Conservation (phyloP, 64 coral and sea anemone species). For the Acropora tenuis region DNA sequence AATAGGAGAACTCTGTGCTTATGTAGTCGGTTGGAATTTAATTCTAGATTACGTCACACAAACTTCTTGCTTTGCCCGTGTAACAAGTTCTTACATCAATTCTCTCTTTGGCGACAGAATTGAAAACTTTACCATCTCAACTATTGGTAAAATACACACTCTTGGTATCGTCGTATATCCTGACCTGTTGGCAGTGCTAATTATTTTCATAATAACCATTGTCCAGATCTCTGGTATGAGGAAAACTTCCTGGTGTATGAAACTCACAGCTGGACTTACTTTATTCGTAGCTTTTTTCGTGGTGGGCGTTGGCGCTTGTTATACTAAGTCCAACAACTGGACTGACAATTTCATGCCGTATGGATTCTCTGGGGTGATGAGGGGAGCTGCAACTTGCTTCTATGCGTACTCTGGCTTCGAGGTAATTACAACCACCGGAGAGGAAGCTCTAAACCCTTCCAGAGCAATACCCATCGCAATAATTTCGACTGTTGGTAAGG, state of each 20-base stretch:
- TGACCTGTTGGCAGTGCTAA: slow-evolving; percentile 10
- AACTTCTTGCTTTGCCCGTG: neutral
- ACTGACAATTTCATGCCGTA: slow-evolving; percentile 60
- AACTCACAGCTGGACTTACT: slow-evolving; percentile 3
- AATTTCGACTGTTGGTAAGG: slow-evolving; percentile 15
- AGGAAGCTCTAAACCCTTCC: slow-evolving; percentile 43
- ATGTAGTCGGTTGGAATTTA: slow-evolving; percentile 55
- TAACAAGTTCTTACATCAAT: slow-evolving; percentile 41
- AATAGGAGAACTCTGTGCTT: slow-evolving; percentile 62
- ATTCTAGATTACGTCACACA: slow-evolving; percentile 52
- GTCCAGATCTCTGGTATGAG: slow-evolving; percentile 23
- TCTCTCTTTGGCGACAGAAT: slow-evolving; percentile 32
- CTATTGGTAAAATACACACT: slow-evolving; percentile 4
- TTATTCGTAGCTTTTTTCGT: slow-evolving; percentile 28
- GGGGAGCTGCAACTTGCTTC: slow-evolving; percentile 37
- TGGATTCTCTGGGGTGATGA: slow-evolving; percentile 48
- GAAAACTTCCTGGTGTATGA: slow-evolving; percentile 30
- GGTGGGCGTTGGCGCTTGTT: slow-evolving; percentile 45
- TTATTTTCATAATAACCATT: neutral
- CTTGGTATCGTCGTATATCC: slow-evolving; percentile 1
- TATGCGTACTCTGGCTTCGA: slow-evolving; percentile 62
- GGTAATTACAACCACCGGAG: slow-evolving; percentile 41
- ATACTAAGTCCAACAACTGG: slow-evolving; percentile 62
- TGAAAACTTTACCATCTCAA: slow-evolving; percentile 11
- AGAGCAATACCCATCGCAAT: slow-evolving; percentile 37